phyloP scores from a whole-genome alignment of 1,140 invertebrate genomes.

The Drosophila nasuta region DNA sequence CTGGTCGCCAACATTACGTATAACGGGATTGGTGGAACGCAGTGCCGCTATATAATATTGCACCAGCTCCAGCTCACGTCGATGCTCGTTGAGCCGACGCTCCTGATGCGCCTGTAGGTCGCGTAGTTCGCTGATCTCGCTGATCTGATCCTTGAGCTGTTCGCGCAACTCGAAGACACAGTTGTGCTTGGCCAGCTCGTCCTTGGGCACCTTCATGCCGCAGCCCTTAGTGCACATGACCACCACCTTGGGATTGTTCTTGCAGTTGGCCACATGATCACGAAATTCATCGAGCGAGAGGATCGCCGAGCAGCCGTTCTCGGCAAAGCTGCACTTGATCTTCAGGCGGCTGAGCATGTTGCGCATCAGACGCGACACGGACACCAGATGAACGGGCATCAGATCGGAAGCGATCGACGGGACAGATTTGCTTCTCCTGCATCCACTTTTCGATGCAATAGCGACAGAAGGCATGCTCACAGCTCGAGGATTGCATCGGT shows the following conservation, averaged over 20 bases:
- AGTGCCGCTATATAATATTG: conserved; percentile 63
- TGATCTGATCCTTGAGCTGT: conserved; percentile 33
- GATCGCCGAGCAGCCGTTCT: conserved; percentile 38
- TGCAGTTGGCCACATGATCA: conserved; percentile 49
- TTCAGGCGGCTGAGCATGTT: conserved; percentile 60
- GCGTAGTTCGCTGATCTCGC: conserved; percentile 28
- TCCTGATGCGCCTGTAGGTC: conserved; percentile 31
- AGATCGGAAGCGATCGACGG: conserved; percentile 59
- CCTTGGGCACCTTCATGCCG: conserved; percentile 60
- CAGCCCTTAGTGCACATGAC: conserved; percentile 56
- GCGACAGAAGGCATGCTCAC: conserved; percentile 66
- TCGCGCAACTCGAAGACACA: conserved; percentile 57
- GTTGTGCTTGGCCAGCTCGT: conserved; percentile 60
- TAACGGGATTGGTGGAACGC: conserved; percentile 57
- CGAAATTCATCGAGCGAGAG: conserved; percentile 55
- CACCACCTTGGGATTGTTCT: conserved; percentile 59
- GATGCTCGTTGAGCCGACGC: conserved; percentile 30
- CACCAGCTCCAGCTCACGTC: conserved; percentile 62
- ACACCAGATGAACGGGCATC: conserved; percentile 31
- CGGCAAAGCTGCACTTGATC: conserved; percentile 56
- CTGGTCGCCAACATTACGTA: conserved; percentile 62
- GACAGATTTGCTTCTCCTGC: conserved; percentile 56
- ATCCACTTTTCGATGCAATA: conserved; percentile 67
- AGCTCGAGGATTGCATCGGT: conserved; percentile 56
- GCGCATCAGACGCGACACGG: conserved; percentile 60